Evolutionary conservation across 2,797 vertebrate species (phyloP), one percentile per base, ranked within the genome.

Genomic region (Gambusia yucatana): DNA sequence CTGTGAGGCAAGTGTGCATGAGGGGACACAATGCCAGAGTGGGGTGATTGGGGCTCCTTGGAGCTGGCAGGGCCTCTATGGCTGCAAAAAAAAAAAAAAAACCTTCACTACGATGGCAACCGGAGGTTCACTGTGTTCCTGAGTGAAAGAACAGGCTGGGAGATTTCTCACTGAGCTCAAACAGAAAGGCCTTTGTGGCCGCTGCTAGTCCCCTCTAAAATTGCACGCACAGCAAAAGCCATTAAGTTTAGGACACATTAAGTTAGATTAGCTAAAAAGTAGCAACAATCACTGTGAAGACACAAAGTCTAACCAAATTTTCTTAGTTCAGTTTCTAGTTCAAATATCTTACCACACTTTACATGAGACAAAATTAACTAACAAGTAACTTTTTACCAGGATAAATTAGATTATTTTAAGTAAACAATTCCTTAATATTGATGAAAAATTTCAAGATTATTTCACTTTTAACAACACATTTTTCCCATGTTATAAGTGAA

Each of bases 81-180:
- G 93, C 94, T 94, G 93, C 94, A 91, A 95, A 95, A 70, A 67
- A 70, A 70, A 67, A 39, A 44, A 70, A 69, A 67, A 93, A 92
- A 94, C 94, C 94, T 93, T 95, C 94, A 95, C 95, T 94, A 95
- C 93, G 95, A 96, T 96, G 95, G 96, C 95, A 96, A 96, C 96
- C 95, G 96, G 96, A 96, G 96, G 96, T 96, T 96, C 96, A 94
- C 91, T 96, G 91, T 96, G 96, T 96, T 96, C 95, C 95, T 95
- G 89, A 95, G 95, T 95, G 94, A 96, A 96, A 95, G 94, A 95
- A 96, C 96, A 93, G 44, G 95, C 95, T 94, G 95, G 94, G 93
- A 95, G 95, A 95, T 95, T 96, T 96, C 95, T 96, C 96, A 96
- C 94, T 95, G 93, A 87, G 94, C 95, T 94, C 78, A 85, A 96